Conservation (phyloP, 2,113 vertebrate genomes). For the Cricetomys ansorgei region DNA sequence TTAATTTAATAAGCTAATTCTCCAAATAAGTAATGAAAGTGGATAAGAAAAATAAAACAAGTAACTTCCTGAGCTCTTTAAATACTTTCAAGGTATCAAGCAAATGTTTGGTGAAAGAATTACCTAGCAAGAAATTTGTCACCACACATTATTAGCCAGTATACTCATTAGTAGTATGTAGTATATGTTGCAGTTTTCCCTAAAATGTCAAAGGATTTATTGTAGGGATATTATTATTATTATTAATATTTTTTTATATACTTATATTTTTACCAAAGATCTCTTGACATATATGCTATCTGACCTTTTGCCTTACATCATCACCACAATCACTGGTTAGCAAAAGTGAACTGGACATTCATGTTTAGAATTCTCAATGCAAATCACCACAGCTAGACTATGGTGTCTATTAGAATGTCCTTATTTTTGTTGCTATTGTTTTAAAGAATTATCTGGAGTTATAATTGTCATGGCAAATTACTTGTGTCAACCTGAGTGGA, state of each 20-base stretch:
- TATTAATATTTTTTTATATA: too few relatives aligned
- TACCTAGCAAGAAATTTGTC: background rate
- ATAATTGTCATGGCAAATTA: background rate
- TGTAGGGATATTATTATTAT: background rate
- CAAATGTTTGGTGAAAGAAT: conserved; percentile 29
- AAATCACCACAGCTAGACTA: background rate
- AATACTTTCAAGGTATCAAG: background rate
- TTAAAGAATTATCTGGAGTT: background rate
- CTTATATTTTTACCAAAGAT: background rate
- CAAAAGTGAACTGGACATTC: background rate
- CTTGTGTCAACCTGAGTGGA: background rate
- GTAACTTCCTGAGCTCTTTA: background rate
- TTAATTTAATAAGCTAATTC: conserved; percentile 6
- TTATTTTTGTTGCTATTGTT: background rate
- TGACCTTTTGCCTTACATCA: background rate
- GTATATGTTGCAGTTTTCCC: background rate
- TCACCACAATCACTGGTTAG: background rate
- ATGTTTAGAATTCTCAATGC: background rate
- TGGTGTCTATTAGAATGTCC: conserved; percentile 9
- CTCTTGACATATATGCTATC: background rate
- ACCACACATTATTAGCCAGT: background rate
- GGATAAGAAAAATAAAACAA: background rate
- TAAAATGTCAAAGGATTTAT: background rate
- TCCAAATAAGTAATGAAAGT: conserved; percentile 50
- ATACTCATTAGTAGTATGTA: background rate